Evolutionary conservation across 2,113 vertebrate genomes (phyloP).

Genomic region (Indri indri): DNA sequence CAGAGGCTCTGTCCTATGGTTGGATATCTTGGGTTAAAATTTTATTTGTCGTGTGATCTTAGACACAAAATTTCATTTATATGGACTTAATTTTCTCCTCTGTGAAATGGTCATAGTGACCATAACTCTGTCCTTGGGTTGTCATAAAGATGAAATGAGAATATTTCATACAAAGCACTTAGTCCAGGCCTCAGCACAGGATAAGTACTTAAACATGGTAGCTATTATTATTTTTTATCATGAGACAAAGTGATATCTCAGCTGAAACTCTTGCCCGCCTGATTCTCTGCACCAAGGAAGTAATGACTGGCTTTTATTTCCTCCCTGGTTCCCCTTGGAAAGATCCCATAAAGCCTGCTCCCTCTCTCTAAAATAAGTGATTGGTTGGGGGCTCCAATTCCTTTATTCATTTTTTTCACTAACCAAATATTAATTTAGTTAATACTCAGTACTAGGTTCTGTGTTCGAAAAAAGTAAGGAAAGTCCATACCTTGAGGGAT

Average conservation of each 20-base stretch:
- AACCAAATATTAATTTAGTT: not conserved
- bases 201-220: not conserved
- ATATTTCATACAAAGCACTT: not conserved
- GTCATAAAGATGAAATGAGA: not conserved
- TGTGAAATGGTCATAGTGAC: not conserved
- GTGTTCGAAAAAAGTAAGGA: not conserved
- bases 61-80: not conserved
- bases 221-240: not conserved
- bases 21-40: not conserved
- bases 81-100: not conserved
- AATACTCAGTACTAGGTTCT: not conserved
- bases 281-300: not conserved
- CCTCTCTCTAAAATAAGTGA: not conserved
- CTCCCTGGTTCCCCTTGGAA: not conserved
- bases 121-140: not conserved
- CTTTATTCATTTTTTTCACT: not conserved
- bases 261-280: not conserved
- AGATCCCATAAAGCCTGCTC: not conserved
- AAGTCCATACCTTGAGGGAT: not conserved
- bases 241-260: not conserved
- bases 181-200: not conserved
- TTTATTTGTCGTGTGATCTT: conserved; percentile 1
- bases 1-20: not conserved
- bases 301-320: not conserved
- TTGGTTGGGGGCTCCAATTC: not conserved